Evolutionary conservation across 2,888 invertebrate genomes (phyloP), one percentile per base, ranked within the genome.

Genomic region (Perdita meconis): DNA sequence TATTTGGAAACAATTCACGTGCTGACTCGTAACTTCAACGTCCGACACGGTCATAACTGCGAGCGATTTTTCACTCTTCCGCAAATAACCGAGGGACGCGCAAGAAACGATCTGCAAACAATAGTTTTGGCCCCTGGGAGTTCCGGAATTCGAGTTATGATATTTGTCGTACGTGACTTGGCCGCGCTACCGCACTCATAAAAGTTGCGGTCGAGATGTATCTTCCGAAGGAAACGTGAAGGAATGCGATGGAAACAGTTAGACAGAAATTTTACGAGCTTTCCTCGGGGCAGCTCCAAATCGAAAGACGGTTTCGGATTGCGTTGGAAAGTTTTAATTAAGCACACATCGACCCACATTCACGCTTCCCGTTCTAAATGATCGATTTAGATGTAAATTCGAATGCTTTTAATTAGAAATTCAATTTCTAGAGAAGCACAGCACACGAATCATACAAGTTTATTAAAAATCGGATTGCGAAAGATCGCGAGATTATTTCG

Each of bases 151-250:
- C 67, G 68, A 59, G 78, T 83, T 79, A 84, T 55, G 81, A 83
- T 83, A 79, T 85, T 85, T 85, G 85, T 81, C 79, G 81, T 81
- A 85, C 79, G 83, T 83, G 83, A 73, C 81, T 61, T 61, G 24
- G 59, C 66, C 75, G 63, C 36, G 85, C 84, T 85, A 84, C 84
- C 64, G 81, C 74, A 53, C 44, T 69, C 75, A 10, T 84, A 76
- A 84, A 84, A 74, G 19, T 75, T 42, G 69, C 50, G 67, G 79
- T 56, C 26, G 24, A 36, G 40, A 59, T 42, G 67, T 78, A 65
- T 69, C 61, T 57, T 34, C n/a, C 34, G 36, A 53, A 26, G 38
- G 57, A 56, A 60, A 65, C 77, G 80, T 66, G 80, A 74, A 57
- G 71, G 67, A 65, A 65, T 53, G 65, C 44, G 50, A 75, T 36